Percentiles rank a stretch among this genome's conserved stretches.
Evolutionary conservation across 2,888 invertebrate species (phyloP).

Genomic region (Oeneis ivallda): DNA sequence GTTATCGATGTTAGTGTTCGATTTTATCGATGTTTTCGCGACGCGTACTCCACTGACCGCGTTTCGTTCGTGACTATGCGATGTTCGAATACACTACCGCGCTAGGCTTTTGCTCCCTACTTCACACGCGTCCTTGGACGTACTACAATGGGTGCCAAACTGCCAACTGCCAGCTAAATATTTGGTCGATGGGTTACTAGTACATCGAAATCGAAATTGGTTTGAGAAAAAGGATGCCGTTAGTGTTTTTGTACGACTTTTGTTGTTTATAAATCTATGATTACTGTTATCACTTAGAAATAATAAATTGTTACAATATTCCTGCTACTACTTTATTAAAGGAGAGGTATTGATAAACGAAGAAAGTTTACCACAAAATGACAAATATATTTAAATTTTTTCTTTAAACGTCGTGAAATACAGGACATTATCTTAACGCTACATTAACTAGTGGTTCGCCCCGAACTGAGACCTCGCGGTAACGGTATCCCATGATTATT

Average conservation of each 20-base stretch:
- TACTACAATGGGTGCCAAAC: slow-evolving; percentile 26
- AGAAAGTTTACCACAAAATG: too few species aligned
- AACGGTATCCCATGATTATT: too few species aligned
- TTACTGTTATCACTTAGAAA: too few species aligned
- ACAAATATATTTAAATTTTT: too few species aligned
- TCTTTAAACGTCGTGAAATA: too few species aligned
- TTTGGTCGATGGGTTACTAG: slow-evolving; percentile 26
- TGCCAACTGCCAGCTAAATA: neutral
- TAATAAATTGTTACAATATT: too few species aligned
- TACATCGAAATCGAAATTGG: slow-evolving; percentile 3
- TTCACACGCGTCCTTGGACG: slow-evolving; percentile 37
- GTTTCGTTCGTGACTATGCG: slow-evolving; percentile 26
- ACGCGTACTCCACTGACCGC: slow-evolving; percentile 23
- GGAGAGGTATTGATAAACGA: too few species aligned
- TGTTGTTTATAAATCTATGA: too few species aligned
- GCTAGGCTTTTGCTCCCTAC: slow-evolving; percentile 26
- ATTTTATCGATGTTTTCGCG: slow-evolving; percentile 14
- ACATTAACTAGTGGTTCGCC: too few species aligned
- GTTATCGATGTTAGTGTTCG: slow-evolving; percentile 28
- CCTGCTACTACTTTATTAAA: too few species aligned
- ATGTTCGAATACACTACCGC: slow-evolving; percentile 2
- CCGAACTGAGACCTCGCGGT: too few species aligned
- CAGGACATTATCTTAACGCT: too few species aligned
- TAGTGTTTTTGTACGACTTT: neutral
- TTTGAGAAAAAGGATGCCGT: neutral